A percentile compares a stretch with the other conserved stretches of the same genome.
Conservation (phyloP, 2,797 vertebrate genomes). For the Astyanax mexicanus region DNA sequence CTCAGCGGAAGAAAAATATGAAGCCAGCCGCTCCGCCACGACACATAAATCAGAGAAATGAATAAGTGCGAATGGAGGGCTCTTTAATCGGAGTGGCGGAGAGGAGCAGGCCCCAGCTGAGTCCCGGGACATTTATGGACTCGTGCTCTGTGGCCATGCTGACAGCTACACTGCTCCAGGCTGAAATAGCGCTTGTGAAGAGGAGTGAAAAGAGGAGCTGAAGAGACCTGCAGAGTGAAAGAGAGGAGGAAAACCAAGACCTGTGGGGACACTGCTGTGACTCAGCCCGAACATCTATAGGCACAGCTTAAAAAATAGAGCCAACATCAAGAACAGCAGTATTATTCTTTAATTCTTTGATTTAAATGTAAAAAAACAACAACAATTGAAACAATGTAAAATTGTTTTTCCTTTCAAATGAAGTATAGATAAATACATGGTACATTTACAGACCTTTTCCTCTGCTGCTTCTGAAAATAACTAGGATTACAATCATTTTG, state of each 20-base stretch:
- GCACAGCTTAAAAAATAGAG: not conserved
- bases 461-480: too few relatives aligned
- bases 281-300: not conserved
- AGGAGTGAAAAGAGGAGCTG: slow-evolving; percentile 19
- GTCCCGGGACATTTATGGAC: slow-evolving; percentile 46
- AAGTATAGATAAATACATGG: not conserved
- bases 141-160: slow-evolving; percentile 11
- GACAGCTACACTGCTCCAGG: slow-evolving; percentile 19
- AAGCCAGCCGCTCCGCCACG: slow-evolving; percentile 30
- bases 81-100: slow-evolving; percentile 55
- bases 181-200: slow-evolving; percentile 16
- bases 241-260: slow-evolving; percentile 3
- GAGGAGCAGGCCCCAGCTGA: slow-evolving; percentile 39
- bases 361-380: not conserved
- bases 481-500: too few relatives aligned
- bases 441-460: too few relatives aligned
- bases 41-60: slow-evolving; percentile 56
- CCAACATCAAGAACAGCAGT: not conserved
- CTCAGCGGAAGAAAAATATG: slow-evolving; percentile 36
- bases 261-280: not conserved
- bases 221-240: not conserved
- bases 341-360: not conserved
- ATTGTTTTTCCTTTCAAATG: not conserved
- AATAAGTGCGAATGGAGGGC: slow-evolving; percentile 41
- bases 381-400: too few relatives aligned